These are phyloP conservation scores for Cololabis saira DNA, from an alignment of 2,113 vertebrate species.

Conservation along the genomic window DNA sequence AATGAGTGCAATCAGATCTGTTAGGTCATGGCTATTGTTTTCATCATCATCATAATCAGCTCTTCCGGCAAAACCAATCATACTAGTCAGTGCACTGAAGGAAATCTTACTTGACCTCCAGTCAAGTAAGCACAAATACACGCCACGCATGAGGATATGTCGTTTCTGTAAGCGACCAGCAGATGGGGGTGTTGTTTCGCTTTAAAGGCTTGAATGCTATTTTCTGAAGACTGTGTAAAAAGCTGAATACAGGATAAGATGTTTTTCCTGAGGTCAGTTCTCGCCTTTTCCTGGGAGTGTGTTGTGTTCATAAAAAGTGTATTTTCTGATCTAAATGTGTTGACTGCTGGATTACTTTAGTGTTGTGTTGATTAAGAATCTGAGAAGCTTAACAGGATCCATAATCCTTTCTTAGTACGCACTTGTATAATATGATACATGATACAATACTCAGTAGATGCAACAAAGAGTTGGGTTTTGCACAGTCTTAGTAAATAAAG, in stretches of 20 bases:
- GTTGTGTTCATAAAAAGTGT: neutral
- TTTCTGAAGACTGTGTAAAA: neutral
- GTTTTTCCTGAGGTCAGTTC: neutral
- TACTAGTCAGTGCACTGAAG: too few relatives aligned
- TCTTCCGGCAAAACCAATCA: too few relatives aligned
- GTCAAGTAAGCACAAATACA: too few relatives aligned
- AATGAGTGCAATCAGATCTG: too few relatives aligned
- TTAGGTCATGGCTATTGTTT: too few relatives aligned
- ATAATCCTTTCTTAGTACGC: neutral
- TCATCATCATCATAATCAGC: too few relatives aligned
- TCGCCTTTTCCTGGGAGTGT: neutral
- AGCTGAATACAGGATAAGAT: neutral
- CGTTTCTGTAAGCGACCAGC: conserved; percentile 31
- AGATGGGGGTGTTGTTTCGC: conserved; percentile 52
- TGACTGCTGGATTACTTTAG: neutral
- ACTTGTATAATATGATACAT: neutral
- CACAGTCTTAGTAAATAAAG: neutral
- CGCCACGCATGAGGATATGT: neutral
- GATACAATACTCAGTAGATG: too few relatives aligned
- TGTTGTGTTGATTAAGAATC: neutral
- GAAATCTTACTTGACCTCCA: too few relatives aligned
- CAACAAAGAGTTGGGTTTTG: neutral
- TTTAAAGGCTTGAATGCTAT: neutral
- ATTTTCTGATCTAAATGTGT: neutral
- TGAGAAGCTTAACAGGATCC: conserved; percentile 1